phyloP scores from a whole-genome alignment of 1,140 invertebrate species.

The Coboldia fuscipes region DNA sequence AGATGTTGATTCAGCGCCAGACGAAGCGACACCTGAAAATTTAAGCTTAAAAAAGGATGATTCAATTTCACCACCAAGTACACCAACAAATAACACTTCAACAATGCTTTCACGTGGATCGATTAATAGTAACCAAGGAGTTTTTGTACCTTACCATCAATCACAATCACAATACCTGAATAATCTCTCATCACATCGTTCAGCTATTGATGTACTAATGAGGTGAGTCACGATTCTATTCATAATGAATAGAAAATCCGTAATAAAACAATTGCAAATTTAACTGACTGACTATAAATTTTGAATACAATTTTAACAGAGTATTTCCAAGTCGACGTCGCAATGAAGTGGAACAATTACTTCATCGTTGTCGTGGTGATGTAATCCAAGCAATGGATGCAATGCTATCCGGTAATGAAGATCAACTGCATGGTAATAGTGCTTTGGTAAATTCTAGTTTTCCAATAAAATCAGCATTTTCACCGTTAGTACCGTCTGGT shows the following conservation, averaged over 20 bases:
- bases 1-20: slow-evolving; percentile 25
- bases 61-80: slow-evolving; percentile 17
- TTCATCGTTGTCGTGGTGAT: slow-evolving; percentile 60
- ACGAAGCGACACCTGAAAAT: slow-evolving; percentile 36
- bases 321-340: slow-evolving; percentile 72
- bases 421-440: slow-evolving; percentile 3
- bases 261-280: neutral
- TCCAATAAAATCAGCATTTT: slow-evolving; percentile 47
- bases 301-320: slow-evolving; percentile 9
- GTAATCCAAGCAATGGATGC: slow-evolving; percentile 79
- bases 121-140: slow-evolving; percentile 11
- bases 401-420: slow-evolving; percentile 42
- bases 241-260: neutral
- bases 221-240: slow-evolving; percentile 9
- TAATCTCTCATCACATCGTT: slow-evolving; percentile 28
- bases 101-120: slow-evolving; percentile 13
- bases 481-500: slow-evolving; percentile 33
- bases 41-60: slow-evolving; percentile 29
- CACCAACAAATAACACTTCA: slow-evolving; percentile 15
- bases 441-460: slow-evolving; percentile 9
- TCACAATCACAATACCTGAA: slow-evolving; percentile 23
- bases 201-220: slow-evolving; percentile 50
- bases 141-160: slow-evolving; percentile 23
- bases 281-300: neutral
- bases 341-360: slow-evolving; percentile 58